Evolutionary conservation across 1,140 invertebrate genomes (phyloP), one percentile per base, ranked within the genome.

Genomic region (Zaprionus ghesquierei): DNA sequence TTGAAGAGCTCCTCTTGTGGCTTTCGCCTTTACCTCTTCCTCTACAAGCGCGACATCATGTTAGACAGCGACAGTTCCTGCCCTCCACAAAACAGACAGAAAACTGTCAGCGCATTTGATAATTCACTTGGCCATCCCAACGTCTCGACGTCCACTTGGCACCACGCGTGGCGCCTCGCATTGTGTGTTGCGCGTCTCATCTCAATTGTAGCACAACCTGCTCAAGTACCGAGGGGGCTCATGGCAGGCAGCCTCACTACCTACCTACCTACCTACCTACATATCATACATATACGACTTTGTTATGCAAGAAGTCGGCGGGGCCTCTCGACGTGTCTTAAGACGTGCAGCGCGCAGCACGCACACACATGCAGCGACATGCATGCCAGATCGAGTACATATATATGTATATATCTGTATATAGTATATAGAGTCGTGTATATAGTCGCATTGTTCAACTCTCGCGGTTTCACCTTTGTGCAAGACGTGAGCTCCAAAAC

Each of bases 91-190:
- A 74, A n/a, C n/a, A n/a, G 41, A 73, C 53, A 70, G 58, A 75
- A 82, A 86, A 87, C 82, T 86, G 82, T 86, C 82, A 86, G 75
- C 72, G 69, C 78, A 75, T 75, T 74, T 78, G 81, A 86, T 87
- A 71, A 79, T 81, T 86, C 79, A 86, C 79, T 86, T 86, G 35
- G 35, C n/a, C 35, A 41, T 78, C 75, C 65, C 10, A n/a, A n/a
- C n/a, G 20, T 25, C 23, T 60, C 9, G 27, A 46, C 61, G 29
- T 49, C 29, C 27, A 23, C 22, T 56, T 53, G 44, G 46, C 15
- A 33, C 23, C 51, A 56, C 38, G 64, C 49, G 71, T 65, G 81
- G 81, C 81, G 81, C 82, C 84, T 87, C 81, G 75, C 81, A 15
- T 41, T 41, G 35, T 75, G 75, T 77, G 75, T 75, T 12, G 9